Evolutionary conservation across 2,888 invertebrate species (phyloP).

Genomic region (Andrena minutula): DNA sequence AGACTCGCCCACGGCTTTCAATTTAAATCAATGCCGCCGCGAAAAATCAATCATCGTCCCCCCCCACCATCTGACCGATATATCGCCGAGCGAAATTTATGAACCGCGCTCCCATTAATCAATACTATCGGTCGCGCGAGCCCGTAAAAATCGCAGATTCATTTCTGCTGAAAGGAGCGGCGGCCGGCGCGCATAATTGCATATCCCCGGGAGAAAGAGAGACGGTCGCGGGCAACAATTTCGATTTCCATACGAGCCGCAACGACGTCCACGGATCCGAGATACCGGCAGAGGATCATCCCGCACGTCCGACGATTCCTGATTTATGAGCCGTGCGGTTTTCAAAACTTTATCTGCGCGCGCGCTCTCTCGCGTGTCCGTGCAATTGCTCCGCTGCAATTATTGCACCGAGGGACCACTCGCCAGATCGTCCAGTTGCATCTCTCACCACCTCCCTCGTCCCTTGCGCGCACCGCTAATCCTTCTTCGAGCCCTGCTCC

Average conservation of each 20-base stretch:
- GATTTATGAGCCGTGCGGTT: conserved; percentile 68
- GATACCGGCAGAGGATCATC: conserved; percentile 63
- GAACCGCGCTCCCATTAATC: conserved; percentile 69
- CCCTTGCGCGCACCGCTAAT: background rate
- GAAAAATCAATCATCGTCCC: conserved; percentile 60
- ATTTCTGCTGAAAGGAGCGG: conserved; percentile 67
- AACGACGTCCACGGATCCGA: conserved; percentile 55
- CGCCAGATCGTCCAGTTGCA: conserved; percentile 46
- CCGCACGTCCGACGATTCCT: conserved; percentile 69
- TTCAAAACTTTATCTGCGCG: conserved; percentile 65
- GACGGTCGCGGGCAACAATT: conserved; percentile 52
- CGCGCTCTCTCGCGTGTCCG: conserved; percentile 35
- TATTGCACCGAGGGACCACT: conserved; percentile 52
- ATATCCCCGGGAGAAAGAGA: conserved; percentile 19
- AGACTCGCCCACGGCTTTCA: conserved; percentile 33
- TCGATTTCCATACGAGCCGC: conserved; percentile 67
- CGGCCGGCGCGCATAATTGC: conserved; percentile 61
- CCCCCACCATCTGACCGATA: conserved; percentile 52
- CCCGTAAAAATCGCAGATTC: conserved; percentile 57
- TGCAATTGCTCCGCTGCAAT: conserved; percentile 63
- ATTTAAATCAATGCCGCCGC: conserved; percentile 57
- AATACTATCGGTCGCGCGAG: conserved; percentile 62
- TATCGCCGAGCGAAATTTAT: conserved; percentile 67
- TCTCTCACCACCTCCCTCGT: conserved; percentile 54
- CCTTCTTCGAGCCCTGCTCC: conserved; percentile 2